Conservation (phyloP, 1,140 invertebrate species). For the Polypedilum pembai region DNA sequence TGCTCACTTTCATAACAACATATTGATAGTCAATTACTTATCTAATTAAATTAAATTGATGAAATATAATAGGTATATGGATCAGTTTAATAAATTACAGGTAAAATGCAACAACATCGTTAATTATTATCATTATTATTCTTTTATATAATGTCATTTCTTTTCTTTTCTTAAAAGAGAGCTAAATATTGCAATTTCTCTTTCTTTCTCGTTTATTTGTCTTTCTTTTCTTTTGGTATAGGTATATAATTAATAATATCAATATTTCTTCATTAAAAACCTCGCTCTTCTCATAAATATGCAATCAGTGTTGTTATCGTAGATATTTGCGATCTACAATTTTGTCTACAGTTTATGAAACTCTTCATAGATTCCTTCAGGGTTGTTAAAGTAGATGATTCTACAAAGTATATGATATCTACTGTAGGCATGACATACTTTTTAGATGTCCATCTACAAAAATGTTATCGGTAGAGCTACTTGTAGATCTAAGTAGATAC, state of each 20-base stretch:
- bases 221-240: neutral
- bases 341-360: no score
- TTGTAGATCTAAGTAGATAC: no score
- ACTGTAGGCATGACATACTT: no score
- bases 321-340: no score
- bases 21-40: neutral
- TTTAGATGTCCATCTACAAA: no score
- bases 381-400: no score
- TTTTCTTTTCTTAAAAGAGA: neutral
- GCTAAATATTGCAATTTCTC: neutral
- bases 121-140: neutral
- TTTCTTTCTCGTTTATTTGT: neutral
- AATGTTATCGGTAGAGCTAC: no score
- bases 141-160: neutral
- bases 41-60: conserved; percentile 14
- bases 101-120: conserved; percentile 16
- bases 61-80: neutral
- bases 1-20: neutral
- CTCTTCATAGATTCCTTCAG: no score
- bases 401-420: no score
- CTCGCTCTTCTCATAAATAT: no score
- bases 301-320: no score
- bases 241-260: neutral
- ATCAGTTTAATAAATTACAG: neutral
- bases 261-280: no score